Percentiles rank a stretch among this genome's conserved stretches.
phyloP scores from a whole-genome alignment of 1,140 invertebrate species.

The Anoplolepis gracilipes region DNA sequence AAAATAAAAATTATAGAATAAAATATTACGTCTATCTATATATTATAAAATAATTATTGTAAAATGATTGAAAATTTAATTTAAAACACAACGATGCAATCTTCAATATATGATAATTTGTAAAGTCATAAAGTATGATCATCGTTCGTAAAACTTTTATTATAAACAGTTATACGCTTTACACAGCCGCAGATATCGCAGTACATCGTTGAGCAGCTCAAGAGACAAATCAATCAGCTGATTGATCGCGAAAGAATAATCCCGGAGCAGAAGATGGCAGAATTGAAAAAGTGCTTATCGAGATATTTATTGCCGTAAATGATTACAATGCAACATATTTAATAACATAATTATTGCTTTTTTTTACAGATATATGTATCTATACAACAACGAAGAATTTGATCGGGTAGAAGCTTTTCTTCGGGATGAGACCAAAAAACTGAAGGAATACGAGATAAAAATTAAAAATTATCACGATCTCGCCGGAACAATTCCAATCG shows the following conservation, averaged over 20 bases:
- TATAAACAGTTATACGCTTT: conserved; percentile 1
- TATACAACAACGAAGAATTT: conserved; percentile 86
- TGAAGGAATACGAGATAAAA: conserved; percentile 89
- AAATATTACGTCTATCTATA: not conserved
- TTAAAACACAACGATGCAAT: not conserved
- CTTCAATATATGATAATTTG: not conserved
- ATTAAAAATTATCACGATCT: conserved; percentile 89
- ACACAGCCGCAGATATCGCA: conserved; percentile 75
- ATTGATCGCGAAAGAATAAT: conserved; percentile 90
- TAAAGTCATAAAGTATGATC: not conserved
- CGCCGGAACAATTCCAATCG: conserved; percentile 88
- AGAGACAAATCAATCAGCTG: conserved; percentile 87
- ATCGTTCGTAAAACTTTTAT: not conserved
- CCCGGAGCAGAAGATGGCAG: conserved; percentile 89
- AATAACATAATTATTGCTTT: not conserved
- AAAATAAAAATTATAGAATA: not conserved
- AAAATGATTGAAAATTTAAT: not conserved
- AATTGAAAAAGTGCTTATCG: conserved; percentile 85
- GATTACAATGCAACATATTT: not conserved
- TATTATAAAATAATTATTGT: not conserved
- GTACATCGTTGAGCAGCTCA: conserved; percentile 87
- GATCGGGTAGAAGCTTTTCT: conserved; percentile 90
- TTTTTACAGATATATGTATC: conserved; percentile 73
- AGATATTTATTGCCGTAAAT: not conserved
- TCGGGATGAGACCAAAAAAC: conserved; percentile 87